phyloP scores from a whole-genome alignment of 2,888 invertebrate species.

The Cremastinae sp. region DNA sequence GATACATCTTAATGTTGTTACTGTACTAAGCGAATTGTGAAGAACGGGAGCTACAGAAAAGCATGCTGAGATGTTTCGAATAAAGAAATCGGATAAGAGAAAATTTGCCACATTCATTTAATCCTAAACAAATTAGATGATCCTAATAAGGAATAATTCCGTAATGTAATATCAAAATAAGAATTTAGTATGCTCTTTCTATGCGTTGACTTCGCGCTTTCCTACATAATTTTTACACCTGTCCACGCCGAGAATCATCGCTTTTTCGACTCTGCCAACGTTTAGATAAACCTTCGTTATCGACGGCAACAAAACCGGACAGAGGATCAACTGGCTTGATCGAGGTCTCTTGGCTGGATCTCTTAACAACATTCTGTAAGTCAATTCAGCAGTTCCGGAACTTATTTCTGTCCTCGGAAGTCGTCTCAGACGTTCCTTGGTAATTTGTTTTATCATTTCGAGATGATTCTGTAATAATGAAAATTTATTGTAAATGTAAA shows the following conservation, averaged over 20 bases:
- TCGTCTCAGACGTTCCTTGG: slow-evolving; percentile 42
- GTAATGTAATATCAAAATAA: too few relatives aligned
- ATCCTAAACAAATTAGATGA: neutral
- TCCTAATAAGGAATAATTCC: neutral
- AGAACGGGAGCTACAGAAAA: slow-evolving; percentile 27
- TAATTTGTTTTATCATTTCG: slow-evolving; percentile 56
- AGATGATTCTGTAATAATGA: slow-evolving; percentile 46
- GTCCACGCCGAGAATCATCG: slow-evolving; percentile 54
- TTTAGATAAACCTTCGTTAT: slow-evolving; percentile 56
- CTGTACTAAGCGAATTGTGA: slow-evolving; percentile 53
- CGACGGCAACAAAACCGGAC: slow-evolving; percentile 63
- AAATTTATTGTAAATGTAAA: neutral
- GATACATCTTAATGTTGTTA: slow-evolving; percentile 57
- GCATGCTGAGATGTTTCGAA: slow-evolving; percentile 34
- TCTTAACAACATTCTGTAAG: slow-evolving; percentile 74
- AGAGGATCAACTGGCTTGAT: slow-evolving; percentile 71
- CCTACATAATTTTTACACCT: slow-evolving; percentile 37
- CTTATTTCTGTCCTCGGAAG: slow-evolving; percentile 55
- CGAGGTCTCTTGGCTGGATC: slow-evolving; percentile 68
- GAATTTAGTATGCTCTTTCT: neutral
- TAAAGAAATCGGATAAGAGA: slow-evolving; percentile 38
- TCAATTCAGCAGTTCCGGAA: slow-evolving; percentile 64
- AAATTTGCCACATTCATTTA: slow-evolving; percentile 5
- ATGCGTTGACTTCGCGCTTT: neutral
- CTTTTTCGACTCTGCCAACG: slow-evolving; percentile 52